phyloP scores from a whole-genome alignment of 2,888 invertebrate species.

The Pheosia tremula region DNA sequence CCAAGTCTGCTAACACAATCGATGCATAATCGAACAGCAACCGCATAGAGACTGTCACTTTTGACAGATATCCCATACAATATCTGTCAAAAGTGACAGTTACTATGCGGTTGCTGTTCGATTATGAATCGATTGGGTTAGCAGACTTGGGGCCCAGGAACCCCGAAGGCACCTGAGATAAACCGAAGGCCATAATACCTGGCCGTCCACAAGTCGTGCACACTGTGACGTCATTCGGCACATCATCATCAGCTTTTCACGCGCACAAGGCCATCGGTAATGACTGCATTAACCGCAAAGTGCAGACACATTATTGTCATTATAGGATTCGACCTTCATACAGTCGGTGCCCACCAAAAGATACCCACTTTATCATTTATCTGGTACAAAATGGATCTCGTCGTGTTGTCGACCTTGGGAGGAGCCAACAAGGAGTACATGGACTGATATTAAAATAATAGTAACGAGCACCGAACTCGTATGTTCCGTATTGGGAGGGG shows the following conservation, averaged over 20 bases:
- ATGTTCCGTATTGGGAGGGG: too few relatives aligned
- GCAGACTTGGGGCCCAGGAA: too few relatives aligned
- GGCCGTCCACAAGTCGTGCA: not conserved
- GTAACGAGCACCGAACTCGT: too few relatives aligned
- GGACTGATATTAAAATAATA: not conserved
- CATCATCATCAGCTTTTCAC: slow-evolving; percentile 9
- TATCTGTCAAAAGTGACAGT: too few relatives aligned
- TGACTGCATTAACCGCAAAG: slow-evolving; percentile 5
- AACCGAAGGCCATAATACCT: not conserved
- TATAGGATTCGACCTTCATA: not conserved
- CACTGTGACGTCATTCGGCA: not conserved
- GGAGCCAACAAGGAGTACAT: not conserved
- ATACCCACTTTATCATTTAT: not conserved
- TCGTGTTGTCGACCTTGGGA: not conserved
- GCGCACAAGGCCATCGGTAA: slow-evolving; percentile 6
- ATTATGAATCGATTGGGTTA: too few relatives aligned
- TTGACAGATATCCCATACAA: too few relatives aligned
- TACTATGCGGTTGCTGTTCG: too few relatives aligned
- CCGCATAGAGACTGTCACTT: too few relatives aligned
- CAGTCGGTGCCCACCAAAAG: not conserved
- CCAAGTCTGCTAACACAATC: too few relatives aligned
- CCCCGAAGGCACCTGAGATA: not conserved
- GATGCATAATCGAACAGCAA: too few relatives aligned
- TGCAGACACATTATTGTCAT: not conserved
- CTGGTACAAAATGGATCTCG: not conserved